phyloP scores from a whole-genome alignment of 2,797 vertebrate genomes.

The Pygocentrus nattereri region DNA sequence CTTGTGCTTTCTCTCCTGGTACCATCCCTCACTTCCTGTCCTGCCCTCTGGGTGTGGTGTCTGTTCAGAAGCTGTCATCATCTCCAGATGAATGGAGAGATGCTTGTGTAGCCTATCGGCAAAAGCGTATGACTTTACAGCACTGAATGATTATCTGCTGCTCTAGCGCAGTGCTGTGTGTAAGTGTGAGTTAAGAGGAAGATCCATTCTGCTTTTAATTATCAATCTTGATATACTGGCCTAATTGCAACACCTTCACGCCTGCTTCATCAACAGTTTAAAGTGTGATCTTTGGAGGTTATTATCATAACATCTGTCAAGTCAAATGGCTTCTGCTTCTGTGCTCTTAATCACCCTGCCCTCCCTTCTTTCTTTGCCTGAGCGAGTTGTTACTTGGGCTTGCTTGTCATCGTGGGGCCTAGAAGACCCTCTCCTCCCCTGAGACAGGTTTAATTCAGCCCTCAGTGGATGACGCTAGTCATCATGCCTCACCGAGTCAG shows the following conservation, averaged over 20 bases:
- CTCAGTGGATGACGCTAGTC: conserved; percentile 40
- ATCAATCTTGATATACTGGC: conserved; percentile 18
- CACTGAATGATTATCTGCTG: conserved; percentile 43
- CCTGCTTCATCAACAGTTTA: neutral
- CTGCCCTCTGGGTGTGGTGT: conserved; percentile 42
- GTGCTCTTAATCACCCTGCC: neutral
- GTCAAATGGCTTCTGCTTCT: neutral
- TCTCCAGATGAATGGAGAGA: conserved; percentile 45
- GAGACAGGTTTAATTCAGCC: conserved; percentile 60
- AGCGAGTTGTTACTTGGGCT: neutral
- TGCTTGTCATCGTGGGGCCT: conserved; percentile 55
- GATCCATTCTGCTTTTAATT: conserved; percentile 22
- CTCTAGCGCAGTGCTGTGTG: conserved; percentile 21
- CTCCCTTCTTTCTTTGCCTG: neutral
- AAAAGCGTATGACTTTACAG: conserved; percentile 24
- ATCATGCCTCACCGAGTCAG: conserved; percentile 68
- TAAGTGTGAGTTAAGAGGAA: conserved; percentile 26
- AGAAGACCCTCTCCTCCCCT: conserved; percentile 2
- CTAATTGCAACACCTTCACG: neutral
- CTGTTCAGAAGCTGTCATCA: conserved; percentile 35
- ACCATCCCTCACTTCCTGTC: conserved; percentile 41
- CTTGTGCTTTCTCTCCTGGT: conserved; percentile 38
- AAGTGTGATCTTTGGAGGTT: neutral
- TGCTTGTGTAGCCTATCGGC: conserved; percentile 30
- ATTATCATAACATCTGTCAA: neutral